Conservation (phyloP, 2,888 invertebrate genomes). For the Melipona beecheii region DNA sequence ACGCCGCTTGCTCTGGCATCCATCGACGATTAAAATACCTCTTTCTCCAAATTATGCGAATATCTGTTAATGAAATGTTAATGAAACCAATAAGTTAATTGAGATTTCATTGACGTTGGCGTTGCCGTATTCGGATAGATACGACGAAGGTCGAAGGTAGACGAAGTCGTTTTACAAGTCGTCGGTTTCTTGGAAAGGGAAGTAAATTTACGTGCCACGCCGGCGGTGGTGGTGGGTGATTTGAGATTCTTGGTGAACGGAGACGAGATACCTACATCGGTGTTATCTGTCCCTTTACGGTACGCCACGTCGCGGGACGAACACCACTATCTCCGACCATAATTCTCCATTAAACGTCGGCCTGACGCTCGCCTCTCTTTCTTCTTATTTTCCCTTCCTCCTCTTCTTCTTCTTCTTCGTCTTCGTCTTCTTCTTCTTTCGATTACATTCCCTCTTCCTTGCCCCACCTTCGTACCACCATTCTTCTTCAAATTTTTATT, state of each 20-base stretch:
- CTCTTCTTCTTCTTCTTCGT: neutral
- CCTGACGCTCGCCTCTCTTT: conserved; percentile 46
- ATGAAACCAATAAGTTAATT: conserved; percentile 41
- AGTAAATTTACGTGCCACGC: neutral
- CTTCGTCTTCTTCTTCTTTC: conserved; percentile 22
- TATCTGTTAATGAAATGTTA: conserved; percentile 49
- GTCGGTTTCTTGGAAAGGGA: neutral
- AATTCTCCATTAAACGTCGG: conserved; percentile 79
- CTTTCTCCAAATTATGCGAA: neutral
- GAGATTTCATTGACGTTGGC: neutral
- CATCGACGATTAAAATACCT: conserved; percentile 11
- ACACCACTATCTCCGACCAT: conserved; percentile 68
- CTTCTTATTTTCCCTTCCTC: neutral
- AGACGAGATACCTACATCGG: conserved; percentile 46
- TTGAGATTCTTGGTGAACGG: conserved; percentile 56
- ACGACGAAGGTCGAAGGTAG: neutral
- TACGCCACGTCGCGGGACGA: conserved; percentile 50
- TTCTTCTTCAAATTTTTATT: neutral
- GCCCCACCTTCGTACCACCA: neutral
- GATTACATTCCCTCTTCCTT: neutral
- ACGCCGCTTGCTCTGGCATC: neutral
- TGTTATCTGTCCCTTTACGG: conserved; percentile 60
- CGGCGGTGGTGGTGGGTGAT: conserved; percentile 23
- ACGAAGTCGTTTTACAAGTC: neutral
- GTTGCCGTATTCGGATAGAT: neutral